Percentiles rank a stretch among this genome's conserved stretches.
Evolutionary conservation across 2,888 invertebrate species (phyloP).

Genomic region (Eupithecia tripunctaria): DNA sequence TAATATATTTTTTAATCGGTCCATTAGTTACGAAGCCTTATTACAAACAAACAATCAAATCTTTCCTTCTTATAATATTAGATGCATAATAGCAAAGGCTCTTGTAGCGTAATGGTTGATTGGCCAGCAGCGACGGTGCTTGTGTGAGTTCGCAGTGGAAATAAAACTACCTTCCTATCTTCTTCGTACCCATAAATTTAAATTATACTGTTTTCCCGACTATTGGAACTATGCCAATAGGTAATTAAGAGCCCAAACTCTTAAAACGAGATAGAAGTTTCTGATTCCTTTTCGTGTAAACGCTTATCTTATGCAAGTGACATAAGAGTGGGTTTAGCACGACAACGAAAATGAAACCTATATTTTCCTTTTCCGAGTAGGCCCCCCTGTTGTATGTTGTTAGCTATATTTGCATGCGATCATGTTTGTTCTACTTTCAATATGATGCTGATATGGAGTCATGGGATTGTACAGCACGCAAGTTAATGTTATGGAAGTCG

Average conservation of each 20-base stretch:
- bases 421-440: conserved; percentile 26
- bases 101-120: neutral
- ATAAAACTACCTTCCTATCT: neutral
- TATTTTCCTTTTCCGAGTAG: too few relatives aligned
- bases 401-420: conserved; percentile 16
- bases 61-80: too few relatives aligned
- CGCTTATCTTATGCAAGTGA: too few relatives aligned
- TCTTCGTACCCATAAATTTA: neutral
- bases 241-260: conserved; percentile 4
- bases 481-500: conserved; percentile 9
- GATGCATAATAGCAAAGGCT: neutral
- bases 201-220: neutral
- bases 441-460: conserved; percentile 15
- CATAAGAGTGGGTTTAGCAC: too few relatives aligned
- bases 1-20: too few relatives aligned
- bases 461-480: conserved; percentile 11
- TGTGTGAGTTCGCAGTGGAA: too few relatives aligned
- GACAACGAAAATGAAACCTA: too few relatives aligned
- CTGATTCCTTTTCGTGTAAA: too few relatives aligned
- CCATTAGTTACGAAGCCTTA: too few relatives aligned
- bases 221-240: conserved; percentile 9
- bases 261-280: too few relatives aligned
- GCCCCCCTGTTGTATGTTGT: conserved; percentile 1
- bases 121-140: neutral
- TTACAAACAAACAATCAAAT: too few relatives aligned